These are phyloP conservation scores for Phrynocephalus guinanensis DNA, from an alignment of 2,797 vertebrate genomes.

Conservation along the genomic window DNA sequence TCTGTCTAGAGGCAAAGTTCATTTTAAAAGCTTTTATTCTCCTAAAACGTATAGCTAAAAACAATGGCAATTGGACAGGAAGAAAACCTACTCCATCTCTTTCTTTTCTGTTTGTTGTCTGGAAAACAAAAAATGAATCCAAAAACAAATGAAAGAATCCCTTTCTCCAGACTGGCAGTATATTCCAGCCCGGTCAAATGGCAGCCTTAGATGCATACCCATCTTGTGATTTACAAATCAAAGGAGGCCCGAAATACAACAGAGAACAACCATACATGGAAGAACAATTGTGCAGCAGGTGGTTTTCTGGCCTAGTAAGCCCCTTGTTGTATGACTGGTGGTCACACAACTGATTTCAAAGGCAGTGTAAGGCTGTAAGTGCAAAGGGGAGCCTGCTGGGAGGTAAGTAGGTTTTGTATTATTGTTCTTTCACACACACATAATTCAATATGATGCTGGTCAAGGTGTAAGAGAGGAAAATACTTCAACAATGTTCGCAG, in stretches of 20 bases:
- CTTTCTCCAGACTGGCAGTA: neutral
- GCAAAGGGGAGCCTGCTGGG: too few species aligned
- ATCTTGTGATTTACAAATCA: too few species aligned
- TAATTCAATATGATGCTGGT: too few species aligned
- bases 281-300: too few species aligned
- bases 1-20: neutral
- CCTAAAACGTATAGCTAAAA: neutral
- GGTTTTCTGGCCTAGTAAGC: too few species aligned
- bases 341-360: too few species aligned
- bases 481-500: neutral
- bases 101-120: neutral
- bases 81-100: neutral
- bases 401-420: too few species aligned
- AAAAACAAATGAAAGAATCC: neutral
- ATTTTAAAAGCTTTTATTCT: neutral
- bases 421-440: too few species aligned
- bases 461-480: neutral
- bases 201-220: neutral
- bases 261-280: too few species aligned
- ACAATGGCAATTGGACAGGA: neutral
- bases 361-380: too few species aligned
- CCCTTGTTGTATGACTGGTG: too few species aligned
- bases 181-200: neutral
- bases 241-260: too few species aligned
- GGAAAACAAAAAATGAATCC: neutral